These are phyloP conservation scores for Coremacera marginata DNA, from an alignment of 2,888 invertebrate species.

Conservation along the genomic window DNA sequence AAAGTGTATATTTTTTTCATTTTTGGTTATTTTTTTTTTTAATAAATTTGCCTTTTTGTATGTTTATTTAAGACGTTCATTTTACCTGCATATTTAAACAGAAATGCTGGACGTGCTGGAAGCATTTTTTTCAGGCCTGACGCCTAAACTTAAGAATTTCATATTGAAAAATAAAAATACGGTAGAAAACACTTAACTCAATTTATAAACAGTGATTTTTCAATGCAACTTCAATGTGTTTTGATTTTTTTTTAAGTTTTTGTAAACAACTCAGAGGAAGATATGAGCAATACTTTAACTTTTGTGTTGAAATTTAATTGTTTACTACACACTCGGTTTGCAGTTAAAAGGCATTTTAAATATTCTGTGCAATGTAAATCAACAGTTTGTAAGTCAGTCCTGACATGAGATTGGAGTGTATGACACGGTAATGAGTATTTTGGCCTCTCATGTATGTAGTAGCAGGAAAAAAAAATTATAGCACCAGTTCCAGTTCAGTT, in stretches of 20 bases:
- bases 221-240: background rate
- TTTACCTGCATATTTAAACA: slow-evolving; percentile 24
- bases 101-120: slow-evolving; percentile 1
- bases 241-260: background rate
- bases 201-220: slow-evolving; percentile 9
- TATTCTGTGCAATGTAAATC: slow-evolving; percentile 5
- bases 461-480: background rate
- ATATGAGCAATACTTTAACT: background rate
- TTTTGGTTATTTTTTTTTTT: background rate
- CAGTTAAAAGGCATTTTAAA: background rate
- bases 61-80: slow-evolving; percentile 10
- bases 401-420: background rate
- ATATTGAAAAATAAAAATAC: background rate
- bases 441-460: background rate
- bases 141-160: slow-evolving; percentile 12
- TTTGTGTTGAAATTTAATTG: too few species aligned
- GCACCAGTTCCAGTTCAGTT: background rate
- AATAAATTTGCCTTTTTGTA: slow-evolving; percentile 33
- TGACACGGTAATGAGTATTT: background rate
- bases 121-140: background rate
- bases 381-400: slow-evolving; percentile 6
- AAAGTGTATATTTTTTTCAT: too few species aligned
- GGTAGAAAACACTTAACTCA: background rate
- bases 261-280: background rate
- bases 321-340: background rate